phyloP scores from a whole-genome alignment of 2,888 invertebrate genomes.

The Neria commutata region DNA sequence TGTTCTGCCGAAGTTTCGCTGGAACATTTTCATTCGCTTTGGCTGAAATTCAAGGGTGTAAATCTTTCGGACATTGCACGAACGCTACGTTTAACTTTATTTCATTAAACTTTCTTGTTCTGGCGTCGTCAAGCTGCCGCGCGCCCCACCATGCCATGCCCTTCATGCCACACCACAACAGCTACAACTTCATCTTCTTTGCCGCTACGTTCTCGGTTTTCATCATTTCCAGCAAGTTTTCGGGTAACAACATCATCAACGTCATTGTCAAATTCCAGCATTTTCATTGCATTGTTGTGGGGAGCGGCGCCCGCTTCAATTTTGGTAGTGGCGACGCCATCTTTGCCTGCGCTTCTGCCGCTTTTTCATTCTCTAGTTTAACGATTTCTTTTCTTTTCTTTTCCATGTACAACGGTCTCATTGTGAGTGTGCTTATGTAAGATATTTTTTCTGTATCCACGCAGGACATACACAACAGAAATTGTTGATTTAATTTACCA shows the following conservation, averaged over 20 bases:
- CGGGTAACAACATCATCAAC: slow-evolving; percentile 18
- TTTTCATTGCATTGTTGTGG: slow-evolving; percentile 16
- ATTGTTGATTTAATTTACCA: slow-evolving; percentile 29
- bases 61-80: slow-evolving; percentile 18
- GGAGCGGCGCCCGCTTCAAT: neutral
- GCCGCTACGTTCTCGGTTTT: neutral
- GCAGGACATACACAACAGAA: slow-evolving; percentile 13
- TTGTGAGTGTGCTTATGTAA: neutral
- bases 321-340: neutral
- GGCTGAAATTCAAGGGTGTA: slow-evolving; percentile 17
- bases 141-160: neutral
- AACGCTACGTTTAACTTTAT: slow-evolving; percentile 6
- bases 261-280: slow-evolving; percentile 21
- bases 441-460: neutral
- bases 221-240: slow-evolving; percentile 1
- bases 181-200: neutral
- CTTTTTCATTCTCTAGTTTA: neutral
- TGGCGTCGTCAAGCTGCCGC: no score
- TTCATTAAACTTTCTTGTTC: neutral
- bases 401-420: neutral
- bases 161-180: neutral
- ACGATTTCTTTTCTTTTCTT: neutral
- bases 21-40: slow-evolving; percentile 14
- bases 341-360: neutral
- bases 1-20: neutral